Evolutionary conservation across 1,140 invertebrate species (phyloP), one percentile per base, ranked within the genome.

Genomic region (Stegodyphus dumicola): DNA sequence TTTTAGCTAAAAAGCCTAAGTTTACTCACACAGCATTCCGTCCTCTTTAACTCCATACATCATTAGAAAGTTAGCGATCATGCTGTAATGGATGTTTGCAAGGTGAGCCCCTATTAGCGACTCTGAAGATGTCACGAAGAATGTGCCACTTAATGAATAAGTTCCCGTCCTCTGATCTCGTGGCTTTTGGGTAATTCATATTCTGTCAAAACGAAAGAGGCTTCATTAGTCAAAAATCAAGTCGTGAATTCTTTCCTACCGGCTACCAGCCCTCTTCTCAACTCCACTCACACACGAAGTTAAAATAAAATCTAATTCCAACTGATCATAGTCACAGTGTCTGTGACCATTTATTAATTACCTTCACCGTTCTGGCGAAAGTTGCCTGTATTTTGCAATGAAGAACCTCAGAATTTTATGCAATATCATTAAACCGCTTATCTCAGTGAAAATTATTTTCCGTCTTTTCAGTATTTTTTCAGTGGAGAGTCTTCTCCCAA

Each of bases 21-120:
- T 64, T 69, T 60, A 81, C 56, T 71, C 70, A 53, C 11, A n/a
- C 10, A 11, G 49, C 75, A 18, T 17, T 52, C 5, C 49, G 17
- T 15, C 11, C 48, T 13, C 49, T 65, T 54, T 74, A 65, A 33
- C 33, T 17, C 56, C 54, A 81, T 81, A 74, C 70, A 81, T 81
- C 79, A 81, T 52, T 51, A 74, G 6, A 53, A 64, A 18, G 70
- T 64, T 81, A 17, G 56, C 70, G 79, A 54, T n/a, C 54, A 53
- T 48, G 33, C 69, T 51, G 51, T 81, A 81, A 81, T 81, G 79
- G 70, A 81, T 81, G 70, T 66, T 60, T n/a, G 70, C 79, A 64
- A 81, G 79, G 79, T 81, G 79, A 81, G 51, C 49, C 70, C 79
- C 79, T 74, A 81, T 81, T 81, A 81, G 79, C 70, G 79, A 65